phyloP scores from a whole-genome alignment of 2,888 invertebrate genomes.

The Notodonta ziczac region DNA sequence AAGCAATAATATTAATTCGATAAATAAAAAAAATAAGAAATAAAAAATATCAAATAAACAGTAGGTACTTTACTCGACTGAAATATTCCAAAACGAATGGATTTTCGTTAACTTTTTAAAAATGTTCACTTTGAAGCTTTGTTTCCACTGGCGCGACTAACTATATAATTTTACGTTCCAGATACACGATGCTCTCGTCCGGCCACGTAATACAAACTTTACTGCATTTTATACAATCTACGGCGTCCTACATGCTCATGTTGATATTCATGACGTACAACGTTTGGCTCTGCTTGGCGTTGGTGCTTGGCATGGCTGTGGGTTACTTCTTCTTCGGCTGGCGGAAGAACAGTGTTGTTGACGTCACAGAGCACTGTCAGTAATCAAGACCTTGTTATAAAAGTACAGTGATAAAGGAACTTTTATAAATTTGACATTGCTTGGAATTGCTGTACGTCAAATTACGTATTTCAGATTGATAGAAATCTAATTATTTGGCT shows the following conservation, averaged over 20 bases:
- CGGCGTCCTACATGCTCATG: slow-evolving; percentile 96
- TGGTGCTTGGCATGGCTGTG: slow-evolving; percentile 93
- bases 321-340: slow-evolving; percentile 98
- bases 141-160: slow-evolving; percentile 12
- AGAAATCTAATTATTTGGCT: neutral
- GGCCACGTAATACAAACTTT: slow-evolving; percentile 93
- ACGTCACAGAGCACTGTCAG: slow-evolving; percentile 97
- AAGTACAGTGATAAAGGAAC: neutral
- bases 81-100: too few relatives aligned
- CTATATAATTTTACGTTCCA: slow-evolving; percentile 70
- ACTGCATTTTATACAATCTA: slow-evolving; percentile 94
- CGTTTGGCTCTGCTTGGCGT: slow-evolving; percentile 95
- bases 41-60: too few relatives aligned
- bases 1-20: too few relatives aligned
- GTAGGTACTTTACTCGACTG: too few relatives aligned
- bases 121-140: neutral
- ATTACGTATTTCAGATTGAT: neutral
- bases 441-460: neutral
- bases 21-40: too few relatives aligned
- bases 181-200: slow-evolving; percentile 92
- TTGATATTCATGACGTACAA: slow-evolving; percentile 99
- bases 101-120: too few relatives aligned
- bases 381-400: slow-evolving; percentile 64
- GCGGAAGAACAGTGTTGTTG: slow-evolving; percentile 95
- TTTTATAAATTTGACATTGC: slow-evolving; percentile 1